A percentile compares a stretch with the other conserved stretches of the same genome.
Evolutionary conservation across 2,888 invertebrate species (phyloP).

Genomic region (Lasioglossum lativentre): DNA sequence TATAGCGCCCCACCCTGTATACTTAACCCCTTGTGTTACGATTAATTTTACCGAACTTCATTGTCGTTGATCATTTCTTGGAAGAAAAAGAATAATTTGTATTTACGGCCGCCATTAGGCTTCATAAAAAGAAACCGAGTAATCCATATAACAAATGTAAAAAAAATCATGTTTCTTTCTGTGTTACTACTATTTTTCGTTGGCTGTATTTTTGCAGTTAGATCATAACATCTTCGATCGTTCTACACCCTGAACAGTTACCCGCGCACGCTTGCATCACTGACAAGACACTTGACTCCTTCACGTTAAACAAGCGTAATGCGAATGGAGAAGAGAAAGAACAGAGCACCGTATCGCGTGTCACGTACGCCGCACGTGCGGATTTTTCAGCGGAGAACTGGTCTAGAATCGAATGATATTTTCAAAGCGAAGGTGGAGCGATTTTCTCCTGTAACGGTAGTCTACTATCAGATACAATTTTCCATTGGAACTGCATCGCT

Average conservation of each 20-base stretch:
- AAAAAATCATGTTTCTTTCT: not conserved
- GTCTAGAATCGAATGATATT: constrained; percentile 43
- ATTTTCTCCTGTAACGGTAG: constrained; percentile 10
- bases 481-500: not conserved
- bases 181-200: not conserved
- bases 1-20: no score
- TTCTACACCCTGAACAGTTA: constrained; percentile 2
- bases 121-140: not conserved
- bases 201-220: not conserved
- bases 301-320: constrained; percentile 41
- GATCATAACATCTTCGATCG: not conserved
- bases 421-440: constrained; percentile 20
- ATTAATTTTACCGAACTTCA: no score
- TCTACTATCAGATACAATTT: not conserved
- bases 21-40: no score
- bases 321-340: constrained; percentile 20
- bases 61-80: no score
- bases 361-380: constrained; percentile 49
- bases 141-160: not conserved
- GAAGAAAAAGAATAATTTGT: no score
- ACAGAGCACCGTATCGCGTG: constrained; percentile 42
- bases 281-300: constrained; percentile 41
- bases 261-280: constrained; percentile 38
- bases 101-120: not conserved
- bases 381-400: constrained; percentile 45